Conservation (phyloP, 1,140 invertebrate species). For the Eciton burchellii region DNA sequence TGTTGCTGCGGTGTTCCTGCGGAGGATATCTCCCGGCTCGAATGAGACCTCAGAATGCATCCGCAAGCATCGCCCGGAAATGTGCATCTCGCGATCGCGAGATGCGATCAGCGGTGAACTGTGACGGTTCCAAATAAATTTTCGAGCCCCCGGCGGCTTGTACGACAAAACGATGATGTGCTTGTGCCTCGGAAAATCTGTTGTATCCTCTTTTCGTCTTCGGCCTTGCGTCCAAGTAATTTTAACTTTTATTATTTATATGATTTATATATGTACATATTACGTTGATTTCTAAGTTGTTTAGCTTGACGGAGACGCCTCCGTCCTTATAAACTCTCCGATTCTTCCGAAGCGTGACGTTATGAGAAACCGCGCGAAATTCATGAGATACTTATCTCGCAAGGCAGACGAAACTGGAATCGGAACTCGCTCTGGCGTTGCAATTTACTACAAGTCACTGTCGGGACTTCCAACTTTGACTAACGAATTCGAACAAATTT, state of each 20-base stretch:
- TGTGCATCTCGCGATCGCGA: background rate
- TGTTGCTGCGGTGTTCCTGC: slow-evolving; percentile 32
- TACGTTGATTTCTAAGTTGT: background rate
- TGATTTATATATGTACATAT: no score
- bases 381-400: slow-evolving; percentile 44
- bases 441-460: slow-evolving; percentile 74
- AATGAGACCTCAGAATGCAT: slow-evolving; percentile 59
- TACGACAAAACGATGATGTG: background rate
- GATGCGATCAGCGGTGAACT: background rate
- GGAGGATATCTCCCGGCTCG: slow-evolving; percentile 18
- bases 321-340: slow-evolving; percentile 3
- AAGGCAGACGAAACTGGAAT: slow-evolving; percentile 21
- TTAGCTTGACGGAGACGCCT: background rate
- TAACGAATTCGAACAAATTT: slow-evolving; percentile 81
- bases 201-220: background rate
- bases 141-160: background rate
- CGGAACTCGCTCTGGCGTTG: slow-evolving; percentile 39
- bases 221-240: background rate
- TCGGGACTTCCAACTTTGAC: slow-evolving; percentile 76
- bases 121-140: background rate
- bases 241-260: slow-evolving; percentile 8
- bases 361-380: slow-evolving; percentile 38
- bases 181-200: no score
- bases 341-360: background rate
- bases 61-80: slow-evolving; percentile 32